Evolutionary conservation across 2,113 vertebrate species (phyloP).

Genomic region (Lophura nycthemera): DNA sequence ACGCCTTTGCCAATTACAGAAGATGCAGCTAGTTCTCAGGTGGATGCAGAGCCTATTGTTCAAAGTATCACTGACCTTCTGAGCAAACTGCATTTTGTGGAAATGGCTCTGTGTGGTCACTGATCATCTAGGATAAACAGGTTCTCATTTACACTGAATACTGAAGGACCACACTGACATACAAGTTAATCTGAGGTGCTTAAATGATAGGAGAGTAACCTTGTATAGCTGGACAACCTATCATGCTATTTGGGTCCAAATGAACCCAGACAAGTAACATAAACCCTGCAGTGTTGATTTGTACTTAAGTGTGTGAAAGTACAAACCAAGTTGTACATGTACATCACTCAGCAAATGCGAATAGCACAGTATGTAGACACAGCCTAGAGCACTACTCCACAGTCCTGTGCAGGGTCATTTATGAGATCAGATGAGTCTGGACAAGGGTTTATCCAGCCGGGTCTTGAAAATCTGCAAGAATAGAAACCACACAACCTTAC

Average conservation of each 20-base stretch:
- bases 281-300: background rate
- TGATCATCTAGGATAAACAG: background rate
- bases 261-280: background rate
- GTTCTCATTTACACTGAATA: background rate
- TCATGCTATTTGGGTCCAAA: rapidly evolving
- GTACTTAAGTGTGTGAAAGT: background rate
- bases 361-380: background rate
- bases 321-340: background rate
- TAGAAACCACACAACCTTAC: background rate
- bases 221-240: background rate
- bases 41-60: background rate
- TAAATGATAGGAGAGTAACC: rapidly evolving
- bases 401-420: background rate
- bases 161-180: background rate
- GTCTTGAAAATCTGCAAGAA: background rate
- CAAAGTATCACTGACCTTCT: background rate
- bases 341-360: background rate
- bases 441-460: background rate
- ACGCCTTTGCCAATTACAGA: background rate
- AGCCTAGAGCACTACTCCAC: background rate
- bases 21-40: background rate
- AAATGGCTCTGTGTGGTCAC: background rate
- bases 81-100: background rate
- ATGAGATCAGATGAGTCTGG: background rate
- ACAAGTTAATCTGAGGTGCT: background rate